Evolutionary conservation across 1,140 invertebrate genomes (phyloP).

Genomic region (Colletes latitarsis): DNA sequence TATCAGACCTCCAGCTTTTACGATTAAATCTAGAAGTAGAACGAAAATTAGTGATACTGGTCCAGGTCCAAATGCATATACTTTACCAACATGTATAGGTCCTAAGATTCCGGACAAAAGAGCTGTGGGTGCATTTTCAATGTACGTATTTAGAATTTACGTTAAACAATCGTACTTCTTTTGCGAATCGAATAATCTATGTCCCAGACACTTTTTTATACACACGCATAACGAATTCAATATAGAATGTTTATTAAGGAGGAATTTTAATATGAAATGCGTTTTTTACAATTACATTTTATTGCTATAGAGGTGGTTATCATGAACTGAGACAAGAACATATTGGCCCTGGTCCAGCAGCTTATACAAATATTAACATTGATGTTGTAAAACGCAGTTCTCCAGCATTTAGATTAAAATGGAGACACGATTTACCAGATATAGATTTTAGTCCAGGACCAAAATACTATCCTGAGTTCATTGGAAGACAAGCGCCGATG

Average conservation of each 20-base stretch:
- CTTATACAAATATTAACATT: conserved; percentile 61
- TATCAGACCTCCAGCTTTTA: conserved; percentile 69
- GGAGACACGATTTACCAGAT: conserved; percentile 25
- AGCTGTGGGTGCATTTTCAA: conserved; percentile 73
- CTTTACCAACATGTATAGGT: conserved; percentile 74
- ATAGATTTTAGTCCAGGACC: conserved; percentile 68
- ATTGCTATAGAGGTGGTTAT: conserved; percentile 39
- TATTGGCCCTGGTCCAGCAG: conserved; percentile 73
- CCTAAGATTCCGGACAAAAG: conserved; percentile 74
- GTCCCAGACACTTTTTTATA: too few species aligned
- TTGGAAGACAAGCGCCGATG: conserved; percentile 63
- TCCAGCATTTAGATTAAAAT: conserved; percentile 73
- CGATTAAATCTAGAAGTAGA: conserved; percentile 55
- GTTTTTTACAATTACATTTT: neutral
- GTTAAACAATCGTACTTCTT: neutral
- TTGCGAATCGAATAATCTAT: too few species aligned
- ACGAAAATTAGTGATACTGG: conserved; percentile 46
- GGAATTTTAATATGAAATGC: too few species aligned
- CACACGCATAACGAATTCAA: too few species aligned
- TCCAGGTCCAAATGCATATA: conserved; percentile 74
- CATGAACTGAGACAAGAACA: conserved; percentile 10
- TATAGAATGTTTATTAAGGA: too few species aligned
- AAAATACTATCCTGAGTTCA: conserved; percentile 64
- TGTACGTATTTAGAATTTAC: conserved; percentile 60
- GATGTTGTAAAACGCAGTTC: conserved; percentile 65